phyloP scores from a whole-genome alignment of 2,113 vertebrate genomes.

The Strigops habroptila region DNA sequence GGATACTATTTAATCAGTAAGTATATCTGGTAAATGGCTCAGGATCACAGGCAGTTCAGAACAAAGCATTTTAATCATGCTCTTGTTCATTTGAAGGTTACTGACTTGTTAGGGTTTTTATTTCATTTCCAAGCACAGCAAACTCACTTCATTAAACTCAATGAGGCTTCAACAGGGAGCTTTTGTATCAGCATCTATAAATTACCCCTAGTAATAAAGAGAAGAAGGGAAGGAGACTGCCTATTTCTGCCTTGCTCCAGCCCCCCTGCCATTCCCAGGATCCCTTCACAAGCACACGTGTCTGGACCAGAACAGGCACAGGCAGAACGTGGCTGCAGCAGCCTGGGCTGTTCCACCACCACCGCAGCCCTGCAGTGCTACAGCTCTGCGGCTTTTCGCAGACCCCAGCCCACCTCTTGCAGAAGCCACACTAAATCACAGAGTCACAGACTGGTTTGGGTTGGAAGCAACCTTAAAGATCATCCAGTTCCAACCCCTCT shows the following conservation, averaged over 20 bases:
- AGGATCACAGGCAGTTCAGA: not conserved
- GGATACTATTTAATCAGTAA: not conserved
- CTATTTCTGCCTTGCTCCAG: not conserved
- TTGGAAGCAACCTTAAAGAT: not conserved
- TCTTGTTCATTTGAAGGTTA: not conserved
- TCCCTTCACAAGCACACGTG: not conserved
- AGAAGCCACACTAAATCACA: not conserved
- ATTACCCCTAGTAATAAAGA: not conserved
- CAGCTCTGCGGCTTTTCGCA: not conserved
- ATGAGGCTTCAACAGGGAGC: not conserved
- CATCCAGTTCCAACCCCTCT: not conserved
- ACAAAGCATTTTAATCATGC: not conserved
- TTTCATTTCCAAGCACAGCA: not conserved
- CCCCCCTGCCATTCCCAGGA: accelerated
- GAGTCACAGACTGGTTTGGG: not conserved
- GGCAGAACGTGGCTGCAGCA: not conserved
- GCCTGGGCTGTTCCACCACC: not conserved
- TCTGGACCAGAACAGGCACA: accelerated
- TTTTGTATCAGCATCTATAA: not conserved
- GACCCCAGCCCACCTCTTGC: not conserved
- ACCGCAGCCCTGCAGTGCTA: accelerated
- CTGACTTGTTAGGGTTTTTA: not conserved
- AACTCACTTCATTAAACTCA: constrained; percentile 33
- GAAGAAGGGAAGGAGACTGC: not conserved
- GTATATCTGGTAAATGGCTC: not conserved